Evolutionary conservation across 2,888 invertebrate genomes (phyloP).

Genomic region (Malthinus flaveolus): DNA sequence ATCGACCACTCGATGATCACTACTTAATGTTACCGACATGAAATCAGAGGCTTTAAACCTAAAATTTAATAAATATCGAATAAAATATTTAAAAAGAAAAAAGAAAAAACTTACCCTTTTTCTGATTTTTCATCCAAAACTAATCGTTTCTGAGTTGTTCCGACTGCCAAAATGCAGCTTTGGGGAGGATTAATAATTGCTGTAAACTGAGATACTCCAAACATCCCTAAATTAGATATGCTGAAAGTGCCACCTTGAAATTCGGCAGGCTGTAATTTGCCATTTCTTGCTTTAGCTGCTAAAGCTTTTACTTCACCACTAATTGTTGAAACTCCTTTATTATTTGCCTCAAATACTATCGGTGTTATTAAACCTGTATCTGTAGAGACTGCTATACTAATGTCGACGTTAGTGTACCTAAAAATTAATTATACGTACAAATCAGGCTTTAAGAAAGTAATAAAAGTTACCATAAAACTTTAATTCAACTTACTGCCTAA

Average conservation of each 20-base stretch:
- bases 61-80: constrained; percentile 37
- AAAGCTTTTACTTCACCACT: constrained; percentile 77
- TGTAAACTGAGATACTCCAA: constrained; percentile 82
- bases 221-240: constrained; percentile 96
- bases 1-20: constrained; percentile 97
- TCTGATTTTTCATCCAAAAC: constrained; percentile 70
- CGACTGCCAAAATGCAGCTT: constrained; percentile 90
- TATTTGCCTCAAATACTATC: constrained; percentile 89
- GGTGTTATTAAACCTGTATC: constrained; percentile 95
- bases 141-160: constrained; percentile 75
- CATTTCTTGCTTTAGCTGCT: constrained; percentile 84
- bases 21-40: constrained; percentile 91
- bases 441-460: constrained; percentile 6
- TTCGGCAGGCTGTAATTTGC: constrained; percentile 89
- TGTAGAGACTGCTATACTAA: constrained; percentile 96
- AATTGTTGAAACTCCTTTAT: constrained; percentile 85
- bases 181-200: constrained; percentile 98
- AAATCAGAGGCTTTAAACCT: constrained; percentile 76
- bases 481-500: constrained; percentile 93
- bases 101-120: constrained; percentile 72
- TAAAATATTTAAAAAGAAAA: neutral
- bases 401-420: constrained; percentile 89
- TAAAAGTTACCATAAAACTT: constrained; percentile 33
- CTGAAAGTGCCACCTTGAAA: constrained; percentile 97
- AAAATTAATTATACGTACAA: constrained; percentile 34